Evolutionary conservation across 2,888 invertebrate species (phyloP), one percentile per base, ranked within the genome.

Genomic region (Ceratothoa steindachneri): DNA sequence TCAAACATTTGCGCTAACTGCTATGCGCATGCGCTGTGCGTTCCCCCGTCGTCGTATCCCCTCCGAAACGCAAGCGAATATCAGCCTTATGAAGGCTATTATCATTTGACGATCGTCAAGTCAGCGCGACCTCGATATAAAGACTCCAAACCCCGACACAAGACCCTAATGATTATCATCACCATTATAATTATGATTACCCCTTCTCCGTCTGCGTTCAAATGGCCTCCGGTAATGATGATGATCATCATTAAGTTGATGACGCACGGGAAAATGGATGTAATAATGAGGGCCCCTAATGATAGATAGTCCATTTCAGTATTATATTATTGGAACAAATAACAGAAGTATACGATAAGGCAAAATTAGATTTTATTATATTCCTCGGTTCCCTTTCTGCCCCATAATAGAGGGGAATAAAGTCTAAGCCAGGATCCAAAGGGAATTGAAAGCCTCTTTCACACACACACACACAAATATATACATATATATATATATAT

Each of bases 71-170:
- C 70, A 70, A 69, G 67, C 60, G 72, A 74, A 79, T 71, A 79
- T 79, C 71, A 72, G 70, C 79, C 76, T 69, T 79, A 76, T 72
- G 76, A 67, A 76, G 71, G 69, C 79, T 74, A 76, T 79, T 79
- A 79, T 79, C 76, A 79, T 79, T 79, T 79, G 79, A 79, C 74
- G 76, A 79, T 79, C 79, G 79, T 79, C 76, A 79, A 79, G 76
- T 76, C 74, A 74, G 75, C 74, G 72, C 69, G 75, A 78, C 78
- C 78, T 71, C 78, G 73, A 75, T 78, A 78, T 74, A 75, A 73
- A 72, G 51, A 70, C 73, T 74, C 70, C 30, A 30, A 64, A 70
- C 70, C 70, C 41, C 70, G 70, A 28, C 51, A 60, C 28, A 78
- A 72, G 30, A 69, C 71, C 72, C 72, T 67, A 66, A 75, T 75